Base-by-base conservation (phyloP, 1,140 invertebrate genomes). In the Lucilia sericata region DNA sequence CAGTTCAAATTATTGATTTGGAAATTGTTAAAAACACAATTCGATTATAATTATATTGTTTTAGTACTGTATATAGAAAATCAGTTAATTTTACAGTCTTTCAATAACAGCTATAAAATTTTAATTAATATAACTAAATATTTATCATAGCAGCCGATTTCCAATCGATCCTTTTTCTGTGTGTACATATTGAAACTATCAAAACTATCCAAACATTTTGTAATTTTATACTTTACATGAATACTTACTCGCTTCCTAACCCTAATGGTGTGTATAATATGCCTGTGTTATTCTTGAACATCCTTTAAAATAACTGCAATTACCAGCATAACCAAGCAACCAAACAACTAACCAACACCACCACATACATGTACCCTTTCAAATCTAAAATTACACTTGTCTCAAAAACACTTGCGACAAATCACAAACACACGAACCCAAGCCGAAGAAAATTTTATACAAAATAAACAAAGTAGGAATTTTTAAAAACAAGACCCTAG, bases 341-440 rank as follows among this genome's bases (percentile, higher is more conserved):
- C 17, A 30, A 30, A 1, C 25, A 30, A 30, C 25, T 3, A 30
- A 60, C 51, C 17, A 60, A 5, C 17, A 60, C 13, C 51, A n/a
- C 13, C 17, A n/a, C 17, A 55, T 55, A 17, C 51, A 9, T 78
- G 47, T 49, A 47, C 76, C 76, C 76, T 49, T 25, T 80, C 14
- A 21, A 80, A 80, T 80, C 76, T 80, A 19, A 80, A 51, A 80
- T 80, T 80, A 80, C 76, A 80, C 76, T 80, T 80, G 76, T 51
- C n/a, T n/a, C 65, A 70, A 21, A 70, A 10, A 70, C 65, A 70
- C 65, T 70, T 70, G 65, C 19, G 65, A 70, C 65, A 70, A 70
- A 21, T 25, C 21, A 9, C 65, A 17, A 21, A 70, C 65, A 70
- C 25, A 70, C 5, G 4, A 55, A 55, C 19, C 17, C 19, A 70